Conservation (phyloP, 2,797 vertebrate genomes). For the Tangara arthus region DNA sequence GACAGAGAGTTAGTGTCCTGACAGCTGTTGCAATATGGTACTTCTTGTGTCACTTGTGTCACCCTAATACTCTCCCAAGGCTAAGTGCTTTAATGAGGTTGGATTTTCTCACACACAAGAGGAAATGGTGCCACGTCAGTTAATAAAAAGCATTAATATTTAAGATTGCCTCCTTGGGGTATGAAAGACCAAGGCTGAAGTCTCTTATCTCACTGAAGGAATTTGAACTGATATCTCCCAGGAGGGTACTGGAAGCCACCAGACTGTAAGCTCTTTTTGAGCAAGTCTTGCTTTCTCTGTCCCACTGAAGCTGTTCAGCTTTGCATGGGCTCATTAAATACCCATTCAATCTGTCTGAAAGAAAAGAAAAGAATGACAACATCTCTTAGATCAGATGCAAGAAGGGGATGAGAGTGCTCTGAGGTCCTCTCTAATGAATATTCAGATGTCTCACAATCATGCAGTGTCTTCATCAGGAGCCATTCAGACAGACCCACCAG, state of each 20-base stretch:
- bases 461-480: not conserved
- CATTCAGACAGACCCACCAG: not conserved
- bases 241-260: not conserved
- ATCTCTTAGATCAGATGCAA: not conserved
- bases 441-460: not conserved
- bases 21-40: not conserved
- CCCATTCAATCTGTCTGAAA: not conserved
- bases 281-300: not conserved
- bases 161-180: slow-evolving; percentile 7
- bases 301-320: slow-evolving; percentile 29
- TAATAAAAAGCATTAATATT: slow-evolving; percentile 52
- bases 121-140: not conserved
- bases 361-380: not conserved
- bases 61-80: not conserved
- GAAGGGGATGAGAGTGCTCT: not conserved
- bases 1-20: not conserved
- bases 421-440: slow-evolving; percentile 2
- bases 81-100: slow-evolving; percentile 25
- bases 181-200: slow-evolving; percentile 32
- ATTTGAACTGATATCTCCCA: not conserved
- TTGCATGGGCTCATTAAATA: slow-evolving; percentile 38
- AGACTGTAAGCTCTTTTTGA: slow-evolving; percentile 13
- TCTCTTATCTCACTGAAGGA: slow-evolving; percentile 29
- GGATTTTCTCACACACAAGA: not conserved
- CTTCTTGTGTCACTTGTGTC: not conserved